Evolutionary conservation across 2,113 vertebrate species (phyloP).

Genomic region (Tragulus kanchil): DNA sequence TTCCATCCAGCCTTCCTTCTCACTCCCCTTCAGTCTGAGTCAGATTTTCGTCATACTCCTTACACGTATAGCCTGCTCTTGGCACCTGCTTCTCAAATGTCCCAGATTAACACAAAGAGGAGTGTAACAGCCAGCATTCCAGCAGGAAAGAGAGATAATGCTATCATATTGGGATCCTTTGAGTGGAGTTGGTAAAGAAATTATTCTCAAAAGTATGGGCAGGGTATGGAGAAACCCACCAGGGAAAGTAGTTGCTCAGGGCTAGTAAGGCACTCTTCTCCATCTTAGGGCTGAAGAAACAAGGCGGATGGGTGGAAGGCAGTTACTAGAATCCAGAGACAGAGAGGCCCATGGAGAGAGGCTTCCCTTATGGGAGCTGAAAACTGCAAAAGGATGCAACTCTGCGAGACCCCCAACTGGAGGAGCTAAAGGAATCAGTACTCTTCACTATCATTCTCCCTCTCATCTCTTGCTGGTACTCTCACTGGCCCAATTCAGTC

Average conservation of each 20-base stretch:
- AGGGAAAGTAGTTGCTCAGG: background rate
- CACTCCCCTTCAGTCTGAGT: background rate
- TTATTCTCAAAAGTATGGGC: background rate
- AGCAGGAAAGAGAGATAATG: background rate
- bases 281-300: background rate
- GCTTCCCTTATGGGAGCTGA: background rate
- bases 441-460: background rate
- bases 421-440: background rate
- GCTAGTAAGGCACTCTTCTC: background rate
- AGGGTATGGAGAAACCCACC: background rate
- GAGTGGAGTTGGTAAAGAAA: background rate
- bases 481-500: background rate
- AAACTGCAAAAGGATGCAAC: background rate
- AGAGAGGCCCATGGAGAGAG: background rate
- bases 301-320: background rate
- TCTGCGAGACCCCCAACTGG: background rate
- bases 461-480: background rate
- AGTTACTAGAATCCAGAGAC: background rate
- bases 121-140: background rate
- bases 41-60: background rate
- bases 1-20: background rate
- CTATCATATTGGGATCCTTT: background rate
- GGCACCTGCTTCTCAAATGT: background rate
- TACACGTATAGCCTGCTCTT: background rate
- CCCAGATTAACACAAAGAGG: background rate